phyloP scores from a whole-genome alignment of 2,888 invertebrate genomes.

The Eupeodes luniger region DNA sequence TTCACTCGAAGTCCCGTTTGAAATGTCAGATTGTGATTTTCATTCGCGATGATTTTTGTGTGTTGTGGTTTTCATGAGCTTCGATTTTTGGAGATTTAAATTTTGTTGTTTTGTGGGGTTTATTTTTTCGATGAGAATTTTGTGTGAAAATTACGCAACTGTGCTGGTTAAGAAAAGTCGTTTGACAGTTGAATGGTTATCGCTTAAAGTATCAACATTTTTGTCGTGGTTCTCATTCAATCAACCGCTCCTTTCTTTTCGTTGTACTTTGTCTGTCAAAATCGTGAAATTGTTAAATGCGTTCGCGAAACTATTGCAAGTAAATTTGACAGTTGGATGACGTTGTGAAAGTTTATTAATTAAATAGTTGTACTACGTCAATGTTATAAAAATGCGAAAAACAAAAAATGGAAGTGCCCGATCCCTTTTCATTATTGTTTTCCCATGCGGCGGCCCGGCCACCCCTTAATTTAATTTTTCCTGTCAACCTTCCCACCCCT shows the following conservation, averaged over 20 bases:
- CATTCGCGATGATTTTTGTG: slow-evolving; percentile 6
- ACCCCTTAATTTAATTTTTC: slow-evolving; percentile 55
- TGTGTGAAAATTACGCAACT: slow-evolving; percentile 36
- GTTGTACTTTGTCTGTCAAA: slow-evolving; percentile 13
- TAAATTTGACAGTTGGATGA: slow-evolving; percentile 35
- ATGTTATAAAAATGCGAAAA: neutral
- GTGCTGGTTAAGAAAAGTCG: neutral
- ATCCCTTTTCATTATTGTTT: slow-evolving; percentile 24
- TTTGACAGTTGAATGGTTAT: slow-evolving; percentile 25
- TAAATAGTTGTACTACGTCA: neutral
- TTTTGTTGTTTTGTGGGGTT: neutral
- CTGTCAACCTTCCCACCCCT: slow-evolving; percentile 31
- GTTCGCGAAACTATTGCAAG: slow-evolving; percentile 29
- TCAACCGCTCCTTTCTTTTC: slow-evolving; percentile 13
- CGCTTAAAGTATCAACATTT: slow-evolving; percentile 43
- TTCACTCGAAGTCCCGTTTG: slow-evolving; percentile 7
- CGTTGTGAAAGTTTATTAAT: neutral
- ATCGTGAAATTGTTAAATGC: neutral
- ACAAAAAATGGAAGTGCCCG: slow-evolving; percentile 12
- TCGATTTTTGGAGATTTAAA: slow-evolving; percentile 4
- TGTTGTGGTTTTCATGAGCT: neutral
- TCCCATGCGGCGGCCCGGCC: slow-evolving; percentile 67
- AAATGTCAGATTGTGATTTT: slow-evolving; percentile 53
- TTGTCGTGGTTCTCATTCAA: neutral
- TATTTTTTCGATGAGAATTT: neutral